Base-by-base conservation (phyloP, 2,888 invertebrate genomes). In the Xestia xanthographa region DNA sequence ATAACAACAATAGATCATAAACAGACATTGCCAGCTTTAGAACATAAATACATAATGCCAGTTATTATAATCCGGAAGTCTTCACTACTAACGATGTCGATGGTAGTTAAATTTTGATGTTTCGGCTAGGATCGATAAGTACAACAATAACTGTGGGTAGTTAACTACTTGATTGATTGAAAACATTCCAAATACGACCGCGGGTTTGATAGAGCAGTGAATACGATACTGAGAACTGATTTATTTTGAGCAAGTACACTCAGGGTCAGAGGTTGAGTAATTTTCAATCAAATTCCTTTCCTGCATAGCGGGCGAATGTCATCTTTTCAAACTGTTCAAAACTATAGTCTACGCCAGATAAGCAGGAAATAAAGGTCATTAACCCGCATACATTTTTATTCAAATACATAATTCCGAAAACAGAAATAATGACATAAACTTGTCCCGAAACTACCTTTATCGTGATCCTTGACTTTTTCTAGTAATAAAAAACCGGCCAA, bases 41-140 rank as follows among this genome's bases (percentile, higher is more conserved):
- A 8, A 70, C 34, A 50, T 43, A 65, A 73, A 34, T 14, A 79
- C 34, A 26, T 20, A 58, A 73, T 43, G 22, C 43, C 26, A 58
- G 26, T 50, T 22, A 58, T 43, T 5, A 41, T 26, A 22, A 50
- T 5, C 26, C 43, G 12, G 50, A 77, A 80, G 29, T 65, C 29
- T n/a, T 22, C 5, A 69, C 26, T 22, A 53, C 34, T 45, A 79
- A 66, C 41, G 2, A 72, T 48, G 34, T 41, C n/a, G 34, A 58
- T 5, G 58, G 58, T 73, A 43, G 48, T 80, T 22, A 8, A 26
- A 58, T 29, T 63, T 62, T 72, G 73, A 80, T 58, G 73, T 66
- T 60, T 38, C 43, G 22, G 26, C 38, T 48, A 79, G 11, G 6
- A 72, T 80, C 80, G 41, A 72, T 58, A 80, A 14, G 14, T 50